Base-by-base conservation (phyloP, 2,888 invertebrate species). In the Slavum lentiscoides region DNA sequence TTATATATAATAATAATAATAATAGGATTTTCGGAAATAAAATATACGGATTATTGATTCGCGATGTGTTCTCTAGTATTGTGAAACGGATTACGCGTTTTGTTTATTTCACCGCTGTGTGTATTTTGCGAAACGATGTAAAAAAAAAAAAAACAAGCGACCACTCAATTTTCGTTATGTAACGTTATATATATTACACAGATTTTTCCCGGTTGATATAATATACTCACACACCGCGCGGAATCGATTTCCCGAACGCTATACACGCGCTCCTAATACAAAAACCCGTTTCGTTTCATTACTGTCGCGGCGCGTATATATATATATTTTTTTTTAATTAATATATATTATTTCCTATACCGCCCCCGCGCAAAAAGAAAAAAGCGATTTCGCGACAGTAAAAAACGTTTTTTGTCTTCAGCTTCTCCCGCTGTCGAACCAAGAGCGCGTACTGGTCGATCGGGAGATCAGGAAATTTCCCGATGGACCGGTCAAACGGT, bases 1-100 rank as follows among this genome's bases (percentile, higher is more conserved):
- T 3, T 43, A 73, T 30, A 30, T 30, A 30, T 30, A 30, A 30
- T 30, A 30, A 30, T 74, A 15, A 74, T 68, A 70, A 23, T 74
- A 55, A 62, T 55, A 37, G 6, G 49, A 76, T 61, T 76, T 62
- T 49, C 61, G 23, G 15, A 64, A 64, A 74, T 30, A 73, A 73
- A 43, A 64, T n/a, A 64, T n/a, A 67, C 21, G 68, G 59, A 80
- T 80, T 80, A 80, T 80, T 72, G 77, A 80, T 80, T 80, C 77
- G 77, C 17, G 77, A 80, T 80, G 77, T 80, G 77, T 80, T n/a
- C n/a, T n/a, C n/a, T 66, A 11, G 53, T 68, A 23, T 80, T 80
- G 70, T 72, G 77, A 70, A 70, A 70, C 77, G 62, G 61, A 64
- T 80, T 72, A 64, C 62, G 39, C 62, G 39, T 68, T 59, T 72